phyloP scores from a whole-genome alignment of 2,113 vertebrate genomes.

The Gallinago undulata region DNA sequence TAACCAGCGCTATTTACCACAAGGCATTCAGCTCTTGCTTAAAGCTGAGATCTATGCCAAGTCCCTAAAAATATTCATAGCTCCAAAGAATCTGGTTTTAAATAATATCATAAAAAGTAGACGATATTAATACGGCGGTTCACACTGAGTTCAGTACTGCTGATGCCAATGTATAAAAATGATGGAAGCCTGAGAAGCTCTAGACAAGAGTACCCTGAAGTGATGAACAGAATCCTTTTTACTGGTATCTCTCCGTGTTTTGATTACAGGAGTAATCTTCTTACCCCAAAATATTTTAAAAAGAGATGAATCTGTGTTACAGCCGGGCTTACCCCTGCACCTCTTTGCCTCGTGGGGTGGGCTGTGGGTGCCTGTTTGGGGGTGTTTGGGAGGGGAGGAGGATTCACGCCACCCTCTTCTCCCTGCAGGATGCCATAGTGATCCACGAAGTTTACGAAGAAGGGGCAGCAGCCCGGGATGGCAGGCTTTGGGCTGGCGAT shows the following conservation, averaged over 20 bases:
- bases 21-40: conserved; percentile 57
- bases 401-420: not conserved
- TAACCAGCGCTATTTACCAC: conserved; percentile 49
- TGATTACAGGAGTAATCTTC: not conserved
- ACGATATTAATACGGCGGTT: conserved; percentile 53
- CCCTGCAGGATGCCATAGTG: conserved; percentile 89
- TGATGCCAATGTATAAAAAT: not conserved
- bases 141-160: conserved; percentile 55
- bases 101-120: conserved; percentile 70
- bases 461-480: conserved; percentile 93
- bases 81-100: conserved; percentile 66
- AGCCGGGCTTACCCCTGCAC: not conserved
- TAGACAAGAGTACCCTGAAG: not conserved
- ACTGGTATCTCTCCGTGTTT: not conserved
- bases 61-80: conserved; percentile 65
- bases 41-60: conserved; percentile 30
- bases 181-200: conserved; percentile 22
- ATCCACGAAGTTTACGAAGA: conserved; percentile 99
- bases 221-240: not conserved
- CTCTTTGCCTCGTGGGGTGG: not conserved
- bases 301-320: not conserved
- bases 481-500: conserved; percentile 94
- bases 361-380: fast-evolving
- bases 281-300: not conserved
- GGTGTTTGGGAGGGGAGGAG: not conserved